phyloP scores from a whole-genome alignment of 1,140 invertebrate genomes.

The Odontomachus brunneus region DNA sequence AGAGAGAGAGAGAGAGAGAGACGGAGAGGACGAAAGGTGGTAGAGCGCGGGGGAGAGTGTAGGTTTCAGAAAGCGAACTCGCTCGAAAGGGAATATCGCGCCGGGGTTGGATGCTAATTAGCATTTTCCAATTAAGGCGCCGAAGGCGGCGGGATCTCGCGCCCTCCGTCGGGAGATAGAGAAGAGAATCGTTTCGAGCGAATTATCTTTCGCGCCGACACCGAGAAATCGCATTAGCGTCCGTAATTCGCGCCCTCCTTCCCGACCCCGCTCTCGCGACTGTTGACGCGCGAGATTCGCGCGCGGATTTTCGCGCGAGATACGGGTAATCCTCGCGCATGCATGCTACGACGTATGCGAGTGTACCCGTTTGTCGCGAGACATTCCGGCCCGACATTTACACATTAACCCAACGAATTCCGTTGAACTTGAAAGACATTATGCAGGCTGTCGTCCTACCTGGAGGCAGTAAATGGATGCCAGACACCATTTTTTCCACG shows the following conservation, averaged over 20 bases:
- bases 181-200: conserved; percentile 70
- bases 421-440: too few species aligned
- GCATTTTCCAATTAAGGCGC: conserved; percentile 76
- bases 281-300: conserved; percentile 32
- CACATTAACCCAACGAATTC: too few species aligned
- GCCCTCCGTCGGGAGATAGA: conserved; percentile 65
- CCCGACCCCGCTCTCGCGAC: conserved; percentile 38
- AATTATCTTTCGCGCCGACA: conserved; percentile 73
- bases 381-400: too few species aligned
- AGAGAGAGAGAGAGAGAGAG: conserved; percentile 26
- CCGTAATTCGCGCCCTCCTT: conserved; percentile 60
- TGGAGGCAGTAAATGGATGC: too few species aligned
- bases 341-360: too few species aligned
- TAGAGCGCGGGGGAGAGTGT: too few species aligned
- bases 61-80: conserved; percentile 48
- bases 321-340: background rate
- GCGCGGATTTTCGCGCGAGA: background rate
- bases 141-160: conserved; percentile 65
- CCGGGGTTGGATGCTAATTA: conserved; percentile 74
- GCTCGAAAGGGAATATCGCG: conserved; percentile 72
- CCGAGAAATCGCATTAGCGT: conserved; percentile 72
- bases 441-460: too few species aligned
- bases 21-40: too few species aligned
- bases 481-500: too few species aligned
- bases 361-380: background rate